phyloP scores from a whole-genome alignment of 2,888 invertebrate species.

The Lithosia quadra region DNA sequence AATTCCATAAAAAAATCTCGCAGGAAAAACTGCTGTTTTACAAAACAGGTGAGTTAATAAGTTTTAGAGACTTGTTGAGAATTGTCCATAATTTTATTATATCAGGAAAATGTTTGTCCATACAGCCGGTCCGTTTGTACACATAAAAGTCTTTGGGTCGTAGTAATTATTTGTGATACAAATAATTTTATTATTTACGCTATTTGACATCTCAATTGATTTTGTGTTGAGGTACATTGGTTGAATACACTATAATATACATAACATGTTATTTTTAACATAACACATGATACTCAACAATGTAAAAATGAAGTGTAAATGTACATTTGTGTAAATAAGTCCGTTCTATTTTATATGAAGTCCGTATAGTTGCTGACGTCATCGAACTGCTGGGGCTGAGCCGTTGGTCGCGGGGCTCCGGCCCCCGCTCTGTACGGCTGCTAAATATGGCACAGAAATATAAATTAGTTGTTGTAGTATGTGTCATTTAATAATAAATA shows the following conservation, averaged over 20 bases:
- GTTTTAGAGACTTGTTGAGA: background rate
- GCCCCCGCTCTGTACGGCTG: conserved; percentile 89
- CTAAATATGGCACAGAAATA: conserved; percentile 59
- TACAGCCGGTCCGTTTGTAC: background rate
- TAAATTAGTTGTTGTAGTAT: background rate
- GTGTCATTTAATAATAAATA: background rate
- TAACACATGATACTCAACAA: background rate
- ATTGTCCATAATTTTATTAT: background rate
- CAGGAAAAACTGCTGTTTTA: too few relatives aligned
- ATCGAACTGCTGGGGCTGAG: conserved; percentile 79
- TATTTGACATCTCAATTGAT: background rate
- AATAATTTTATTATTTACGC: background rate
- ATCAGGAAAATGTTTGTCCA: background rate
- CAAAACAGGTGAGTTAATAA: too few relatives aligned
- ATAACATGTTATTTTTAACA: background rate
- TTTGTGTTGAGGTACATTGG: background rate
- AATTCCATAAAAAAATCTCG: background rate
- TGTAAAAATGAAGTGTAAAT: background rate
- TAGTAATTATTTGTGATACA: background rate
- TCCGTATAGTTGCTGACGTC: conserved; percentile 78
- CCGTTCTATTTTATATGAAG: conserved; percentile 58
- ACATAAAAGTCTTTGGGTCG: background rate
- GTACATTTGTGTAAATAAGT: background rate
- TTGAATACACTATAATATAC: background rate
- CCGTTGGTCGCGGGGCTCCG: conserved; percentile 64